Conservation (phyloP, 64 coral and sea anemone species). For the Pocillopora verrucosa region DNA sequence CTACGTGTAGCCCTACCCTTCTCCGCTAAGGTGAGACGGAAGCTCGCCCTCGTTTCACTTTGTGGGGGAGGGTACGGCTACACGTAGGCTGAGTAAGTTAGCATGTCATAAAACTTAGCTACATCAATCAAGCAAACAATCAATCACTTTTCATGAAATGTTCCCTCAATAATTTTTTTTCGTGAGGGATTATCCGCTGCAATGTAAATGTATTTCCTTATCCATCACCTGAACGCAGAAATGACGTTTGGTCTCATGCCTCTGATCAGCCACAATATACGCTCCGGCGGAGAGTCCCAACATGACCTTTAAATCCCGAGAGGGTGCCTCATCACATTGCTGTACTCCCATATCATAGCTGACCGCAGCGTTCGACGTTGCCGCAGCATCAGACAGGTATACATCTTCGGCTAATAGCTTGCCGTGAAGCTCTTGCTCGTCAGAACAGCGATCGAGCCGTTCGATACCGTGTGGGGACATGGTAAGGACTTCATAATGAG, state of each 20-base stretch:
- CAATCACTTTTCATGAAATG: no score
- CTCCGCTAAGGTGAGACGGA: no score
- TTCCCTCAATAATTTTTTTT: no score
- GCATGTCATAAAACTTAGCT: no score
- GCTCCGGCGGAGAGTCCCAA: neutral
- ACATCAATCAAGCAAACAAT: no score
- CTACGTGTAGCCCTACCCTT: no score
- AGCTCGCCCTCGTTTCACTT: no score
- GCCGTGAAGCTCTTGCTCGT: neutral
- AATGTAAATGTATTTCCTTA: no score
- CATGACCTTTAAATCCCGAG: neutral
- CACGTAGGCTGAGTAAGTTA: no score
- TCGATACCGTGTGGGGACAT: neutral
- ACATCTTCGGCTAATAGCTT: neutral
- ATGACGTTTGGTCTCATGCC: neutral
- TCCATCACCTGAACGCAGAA: slow-evolving; percentile 5
- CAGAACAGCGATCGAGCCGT: neutral
- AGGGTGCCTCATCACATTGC: neutral
- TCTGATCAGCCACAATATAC: neutral
- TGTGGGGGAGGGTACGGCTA: no score
- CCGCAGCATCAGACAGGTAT: neutral
- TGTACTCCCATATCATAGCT: neutral
- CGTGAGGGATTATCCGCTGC: no score
- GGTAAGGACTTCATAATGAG: slow-evolving; percentile 11
- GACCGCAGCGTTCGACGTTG: neutral